These are phyloP conservation scores for Pontoporia blainvillei DNA, from an alignment of 2,113 vertebrate genomes.

Conservation along the genomic window DNA sequence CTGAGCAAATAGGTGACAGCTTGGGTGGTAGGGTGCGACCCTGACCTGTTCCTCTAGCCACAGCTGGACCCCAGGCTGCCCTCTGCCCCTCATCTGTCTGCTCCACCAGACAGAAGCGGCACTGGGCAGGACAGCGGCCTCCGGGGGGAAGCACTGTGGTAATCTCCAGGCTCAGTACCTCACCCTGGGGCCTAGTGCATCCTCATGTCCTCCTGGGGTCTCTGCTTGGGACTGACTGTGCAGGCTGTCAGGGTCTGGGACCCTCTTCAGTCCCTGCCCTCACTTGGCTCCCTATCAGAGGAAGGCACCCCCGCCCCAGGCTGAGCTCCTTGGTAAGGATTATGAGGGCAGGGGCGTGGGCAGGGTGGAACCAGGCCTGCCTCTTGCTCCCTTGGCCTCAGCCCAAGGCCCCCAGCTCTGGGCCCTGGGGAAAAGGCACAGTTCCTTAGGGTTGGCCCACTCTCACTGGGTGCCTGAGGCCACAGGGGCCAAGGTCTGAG, in stretches of 20 bases:
- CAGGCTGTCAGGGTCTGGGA: not conserved
- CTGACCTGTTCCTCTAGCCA: slow-evolving; percentile 47
- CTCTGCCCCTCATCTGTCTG: slow-evolving; percentile 2
- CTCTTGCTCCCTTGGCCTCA: not conserved
- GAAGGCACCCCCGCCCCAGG: not conserved
- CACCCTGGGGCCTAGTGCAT: not conserved
- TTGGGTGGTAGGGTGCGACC: not conserved
- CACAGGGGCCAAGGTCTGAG: not conserved
- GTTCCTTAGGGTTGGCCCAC: not conserved
- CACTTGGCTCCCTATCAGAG: not conserved
- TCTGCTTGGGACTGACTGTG: not conserved
- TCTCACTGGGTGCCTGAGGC: not conserved
- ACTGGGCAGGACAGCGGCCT: not conserved
- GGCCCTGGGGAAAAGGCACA: not conserved
- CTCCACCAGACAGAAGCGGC: not conserved
- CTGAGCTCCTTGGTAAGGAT: not conserved
- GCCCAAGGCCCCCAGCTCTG: not conserved
- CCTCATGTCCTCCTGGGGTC: not conserved
- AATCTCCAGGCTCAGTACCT: not conserved
- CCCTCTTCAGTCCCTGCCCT: not conserved
- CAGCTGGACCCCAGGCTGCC: not conserved
- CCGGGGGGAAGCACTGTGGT: not conserved
- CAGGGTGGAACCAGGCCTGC: not conserved
- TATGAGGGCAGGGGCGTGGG: not conserved
- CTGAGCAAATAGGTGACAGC: slow-evolving; percentile 48